Evolutionary conservation across 2,797 vertebrate genomes (phyloP), one percentile per base, ranked within the genome.

Genomic region (Pseudotriccus pelzelni): DNA sequence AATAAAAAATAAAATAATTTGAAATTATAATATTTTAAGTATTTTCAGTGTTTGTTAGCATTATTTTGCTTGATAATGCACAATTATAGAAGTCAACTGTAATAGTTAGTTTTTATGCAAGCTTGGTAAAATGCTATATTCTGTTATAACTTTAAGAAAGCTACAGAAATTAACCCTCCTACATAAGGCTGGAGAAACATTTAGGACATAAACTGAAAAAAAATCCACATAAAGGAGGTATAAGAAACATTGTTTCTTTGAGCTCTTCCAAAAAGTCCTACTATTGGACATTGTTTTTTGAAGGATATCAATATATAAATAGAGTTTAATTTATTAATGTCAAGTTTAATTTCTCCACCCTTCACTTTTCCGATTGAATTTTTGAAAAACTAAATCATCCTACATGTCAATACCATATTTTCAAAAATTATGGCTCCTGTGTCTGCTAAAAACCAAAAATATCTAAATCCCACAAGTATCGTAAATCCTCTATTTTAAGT

Each of bases 11-110:
- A 17, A 49, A 39, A 39, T 2, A 47, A 27, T 53, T 39, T 67
- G 7, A 60, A 60, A 60, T 60, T 1, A 47, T 13, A 10, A 59
- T 15, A 1, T 46, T 25, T 67, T 67, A 4, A 1, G 1, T 1
- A 39, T 81, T 23, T 67, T 32, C 25, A 32, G 16, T 53, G 30
- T 34, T 36, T 60, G 25, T 32, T 32, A 53, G 5, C 6, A 8
- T 27, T 59, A 4, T 25, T 81, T 75, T 55, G 8, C 27, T 47
- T 62, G 47, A 49, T 75, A 55, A 49, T 75, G 11, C 2, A 49
- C 4, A 47, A 62, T 24, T 49, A 12, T 20, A 10, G 9, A 27
- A 53, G 25, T 47, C 7, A 60, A 68, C 32, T 55, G 9, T 15
- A 7, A 1, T 14, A 36, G 5, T 6, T 18, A 14, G 2, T 5